Evolutionary conservation across 2,797 vertebrate species (phyloP).

Genomic region (Naso thynnoides): DNA sequence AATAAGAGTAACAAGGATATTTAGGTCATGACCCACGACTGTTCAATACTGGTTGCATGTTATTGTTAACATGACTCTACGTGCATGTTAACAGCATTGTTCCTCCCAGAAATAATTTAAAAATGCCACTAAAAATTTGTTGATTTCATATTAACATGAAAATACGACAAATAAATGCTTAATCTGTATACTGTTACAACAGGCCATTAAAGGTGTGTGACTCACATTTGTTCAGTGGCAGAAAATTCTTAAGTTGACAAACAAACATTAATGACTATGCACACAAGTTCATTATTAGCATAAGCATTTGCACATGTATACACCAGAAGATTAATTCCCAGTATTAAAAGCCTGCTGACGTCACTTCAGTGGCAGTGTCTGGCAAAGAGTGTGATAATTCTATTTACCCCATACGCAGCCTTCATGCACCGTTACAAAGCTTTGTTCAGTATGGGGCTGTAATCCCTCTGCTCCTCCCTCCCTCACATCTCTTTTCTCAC

Average conservation of each 20-base stretch:
- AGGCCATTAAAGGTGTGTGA: background rate
- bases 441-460: slow-evolving; percentile 50
- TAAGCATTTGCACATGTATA: background rate
- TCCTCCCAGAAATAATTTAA: background rate
- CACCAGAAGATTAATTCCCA: slow-evolving; percentile 36
- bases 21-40: no score
- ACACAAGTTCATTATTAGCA: slow-evolving; percentile 33
- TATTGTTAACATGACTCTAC: background rate
- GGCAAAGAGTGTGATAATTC: slow-evolving; percentile 37
- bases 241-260: background rate
- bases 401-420: slow-evolving; percentile 59
- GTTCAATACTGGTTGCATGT: no score
- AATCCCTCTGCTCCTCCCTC: slow-evolving; percentile 49
- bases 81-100: background rate
- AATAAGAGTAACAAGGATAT: background rate
- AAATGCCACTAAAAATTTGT: background rate
- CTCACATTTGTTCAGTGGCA: slow-evolving; percentile 14
- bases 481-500: slow-evolving; percentile 3
- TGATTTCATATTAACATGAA: background rate
- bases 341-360: slow-evolving; percentile 28
- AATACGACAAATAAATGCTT: background rate
- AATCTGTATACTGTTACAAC: background rate
- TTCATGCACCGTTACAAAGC: slow-evolving; percentile 66
- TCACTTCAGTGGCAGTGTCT: slow-evolving; percentile 43
- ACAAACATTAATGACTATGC: background rate